These are phyloP conservation scores for Diploptera punctata DNA, from an alignment of 2,888 invertebrate genomes.

Conservation along the genomic window DNA sequence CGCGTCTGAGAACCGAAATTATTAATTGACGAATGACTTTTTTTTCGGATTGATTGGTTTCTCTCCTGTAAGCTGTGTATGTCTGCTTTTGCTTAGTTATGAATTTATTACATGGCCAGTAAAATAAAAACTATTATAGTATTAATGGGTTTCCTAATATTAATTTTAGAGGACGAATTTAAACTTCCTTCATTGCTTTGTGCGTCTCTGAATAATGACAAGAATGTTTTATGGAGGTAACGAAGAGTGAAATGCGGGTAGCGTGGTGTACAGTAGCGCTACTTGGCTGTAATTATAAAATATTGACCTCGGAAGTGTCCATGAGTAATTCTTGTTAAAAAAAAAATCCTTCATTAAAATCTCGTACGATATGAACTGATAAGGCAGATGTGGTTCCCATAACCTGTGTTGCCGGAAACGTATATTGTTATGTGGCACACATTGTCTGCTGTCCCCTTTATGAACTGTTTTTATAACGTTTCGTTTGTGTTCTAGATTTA, in stretches of 20 bases:
- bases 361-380: neutral
- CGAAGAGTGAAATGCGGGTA: neutral
- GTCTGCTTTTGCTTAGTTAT: neutral
- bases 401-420: neutral
- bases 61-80: neutral
- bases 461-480: no score
- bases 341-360: neutral
- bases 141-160: neutral
- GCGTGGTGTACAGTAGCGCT: neutral
- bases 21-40: neutral
- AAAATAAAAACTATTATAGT: neutral
- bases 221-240: neutral
- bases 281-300: neutral
- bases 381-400: neutral
- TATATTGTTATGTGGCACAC: neutral
- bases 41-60: neutral
- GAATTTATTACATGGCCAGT: neutral
- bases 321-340: neutral
- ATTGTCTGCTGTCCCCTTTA: neutral
- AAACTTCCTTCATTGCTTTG: neutral
- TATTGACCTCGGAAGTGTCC: neutral
- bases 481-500: no score
- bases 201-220: no score
- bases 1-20: neutral
- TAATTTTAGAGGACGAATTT: neutral